Percentiles rank a stretch among this genome's conserved stretches.
Conservation (phyloP, 1,140 invertebrate species). For the Neodiprion lecontei region DNA sequence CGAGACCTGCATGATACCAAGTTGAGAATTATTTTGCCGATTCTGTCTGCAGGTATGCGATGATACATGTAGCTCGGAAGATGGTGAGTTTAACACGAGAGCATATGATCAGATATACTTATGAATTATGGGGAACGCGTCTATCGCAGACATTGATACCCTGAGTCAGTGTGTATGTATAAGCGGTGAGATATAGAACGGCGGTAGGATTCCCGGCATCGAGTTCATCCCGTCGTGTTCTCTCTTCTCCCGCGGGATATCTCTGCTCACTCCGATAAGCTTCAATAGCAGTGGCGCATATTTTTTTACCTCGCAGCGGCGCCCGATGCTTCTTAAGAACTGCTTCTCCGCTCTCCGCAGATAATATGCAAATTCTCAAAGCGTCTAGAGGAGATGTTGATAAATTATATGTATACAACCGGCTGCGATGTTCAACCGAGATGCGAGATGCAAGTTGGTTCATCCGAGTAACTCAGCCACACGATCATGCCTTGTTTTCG, state of each 20-base stretch:
- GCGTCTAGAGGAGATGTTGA: neutral
- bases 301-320: neutral
- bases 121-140: neutral
- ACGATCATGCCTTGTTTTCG: too few species aligned
- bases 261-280: neutral
- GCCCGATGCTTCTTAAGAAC: neutral
- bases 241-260: neutral
- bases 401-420: neutral
- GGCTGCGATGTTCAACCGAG: neutral
- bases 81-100: too few species aligned
- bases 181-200: neutral
- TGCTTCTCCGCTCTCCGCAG: neutral
- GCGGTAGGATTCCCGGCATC: neutral
- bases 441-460: neutral
- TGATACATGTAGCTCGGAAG: too few species aligned
- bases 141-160: too few species aligned
- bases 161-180: neutral
- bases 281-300: neutral
- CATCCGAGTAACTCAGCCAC: neutral
- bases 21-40: too few species aligned
- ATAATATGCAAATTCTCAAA: conserved; percentile 1
- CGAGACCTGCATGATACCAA: too few species aligned
- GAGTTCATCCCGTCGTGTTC: neutral
- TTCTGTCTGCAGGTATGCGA: too few species aligned
- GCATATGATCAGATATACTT: neutral